These are phyloP conservation scores for Phataginus tetradactyla DNA, from an alignment of 2,797 vertebrate genomes.

Conservation along the genomic window DNA sequence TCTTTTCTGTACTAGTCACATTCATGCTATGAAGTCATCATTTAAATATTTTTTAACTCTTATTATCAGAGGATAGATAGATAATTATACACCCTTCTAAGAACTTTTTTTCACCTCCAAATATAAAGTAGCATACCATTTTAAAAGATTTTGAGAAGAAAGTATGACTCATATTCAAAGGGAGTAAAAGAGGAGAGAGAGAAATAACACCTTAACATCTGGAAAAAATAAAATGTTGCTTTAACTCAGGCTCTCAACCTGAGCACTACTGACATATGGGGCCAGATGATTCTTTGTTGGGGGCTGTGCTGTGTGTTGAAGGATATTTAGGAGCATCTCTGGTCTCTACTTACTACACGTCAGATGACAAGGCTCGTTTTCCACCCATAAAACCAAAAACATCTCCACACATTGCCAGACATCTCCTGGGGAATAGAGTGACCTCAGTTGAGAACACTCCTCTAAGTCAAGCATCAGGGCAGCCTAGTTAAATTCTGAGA, in stretches of 20 bases:
- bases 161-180: neutral
- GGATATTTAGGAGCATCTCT: neutral
- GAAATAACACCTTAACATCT: neutral
- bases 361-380: neutral
- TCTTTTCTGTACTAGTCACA: neutral
- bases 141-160: conserved; percentile 32
- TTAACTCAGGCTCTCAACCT: neutral
- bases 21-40: neutral
- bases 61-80: conserved; percentile 7
- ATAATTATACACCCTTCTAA: conserved; percentile 34
- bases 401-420: neutral
- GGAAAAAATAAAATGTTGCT: neutral
- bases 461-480: neutral
- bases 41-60: conserved; percentile 34
- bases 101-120: conserved; percentile 8
- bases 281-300: neutral
- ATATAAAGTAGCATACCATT: neutral
- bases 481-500: neutral
- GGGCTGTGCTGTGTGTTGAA: neutral
- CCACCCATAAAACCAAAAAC: neutral
- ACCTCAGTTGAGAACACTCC: neutral
- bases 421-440: neutral
- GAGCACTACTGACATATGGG: too few species aligned
- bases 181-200: neutral
- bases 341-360: neutral